A percentile compares a stretch with the other conserved stretches of the same genome.
Conservation (phyloP, 2,113 vertebrate species). For the Procavia capensis region DNA sequence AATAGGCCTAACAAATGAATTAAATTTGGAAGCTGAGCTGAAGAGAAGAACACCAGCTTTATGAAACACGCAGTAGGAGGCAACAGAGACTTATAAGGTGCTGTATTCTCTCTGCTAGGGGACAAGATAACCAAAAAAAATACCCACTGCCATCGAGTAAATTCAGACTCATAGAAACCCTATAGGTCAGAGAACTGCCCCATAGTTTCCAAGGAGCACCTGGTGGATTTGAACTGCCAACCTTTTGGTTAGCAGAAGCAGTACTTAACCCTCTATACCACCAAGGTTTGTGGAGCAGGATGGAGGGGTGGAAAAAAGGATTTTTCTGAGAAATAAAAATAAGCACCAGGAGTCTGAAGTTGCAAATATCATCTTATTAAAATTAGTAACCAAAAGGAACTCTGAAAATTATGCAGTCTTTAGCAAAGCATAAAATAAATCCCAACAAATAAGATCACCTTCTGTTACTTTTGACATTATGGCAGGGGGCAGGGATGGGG, state of each 20-base stretch:
- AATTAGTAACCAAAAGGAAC: slow-evolving; percentile 40
- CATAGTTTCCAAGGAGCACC: no score
- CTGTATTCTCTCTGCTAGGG: slow-evolving; percentile 57
- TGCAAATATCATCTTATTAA: slow-evolving; percentile 60
- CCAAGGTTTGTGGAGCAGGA: no score
- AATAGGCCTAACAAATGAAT: slow-evolving; percentile 87
- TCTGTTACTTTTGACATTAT: not conserved
- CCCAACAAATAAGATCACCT: not conserved
- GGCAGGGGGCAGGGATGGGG: not conserved
- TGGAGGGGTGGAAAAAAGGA: slow-evolving; percentile 33
- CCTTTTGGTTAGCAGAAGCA: no score
- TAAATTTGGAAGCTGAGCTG: slow-evolving; percentile 79
- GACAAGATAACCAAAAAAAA: no score
- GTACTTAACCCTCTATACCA: no score
- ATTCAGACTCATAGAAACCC: no score
- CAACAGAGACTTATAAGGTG: slow-evolving; percentile 76
- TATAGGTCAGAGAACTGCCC: no score
- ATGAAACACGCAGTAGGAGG: slow-evolving; percentile 59
- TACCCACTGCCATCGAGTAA: no score
- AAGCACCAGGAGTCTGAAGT: slow-evolving; percentile 39
- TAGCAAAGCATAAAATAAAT: slow-evolving; percentile 31
- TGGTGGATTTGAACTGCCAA: no score
- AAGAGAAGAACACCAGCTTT: slow-evolving; percentile 59
- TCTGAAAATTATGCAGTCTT: slow-evolving; percentile 30
- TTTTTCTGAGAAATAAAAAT: slow-evolving; percentile 75